phyloP scores from a whole-genome alignment of 2,888 invertebrate species.

The Palloptera scutellata region DNA sequence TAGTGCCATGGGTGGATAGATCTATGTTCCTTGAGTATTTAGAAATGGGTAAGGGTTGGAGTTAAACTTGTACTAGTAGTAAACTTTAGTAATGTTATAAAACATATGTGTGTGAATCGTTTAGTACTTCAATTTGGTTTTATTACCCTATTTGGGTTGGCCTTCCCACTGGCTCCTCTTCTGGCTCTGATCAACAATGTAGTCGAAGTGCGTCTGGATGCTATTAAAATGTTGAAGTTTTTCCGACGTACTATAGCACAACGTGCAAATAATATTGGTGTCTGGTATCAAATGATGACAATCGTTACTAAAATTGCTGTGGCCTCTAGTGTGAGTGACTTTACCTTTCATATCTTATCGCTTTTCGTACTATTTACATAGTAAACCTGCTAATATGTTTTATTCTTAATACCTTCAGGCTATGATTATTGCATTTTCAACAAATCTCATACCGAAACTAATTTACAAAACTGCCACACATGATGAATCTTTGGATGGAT shows the following conservation, averaged over 20 bases:
- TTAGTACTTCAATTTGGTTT: constrained; percentile 86
- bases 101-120: neutral
- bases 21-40: constrained; percentile 83
- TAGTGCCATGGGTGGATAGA: constrained; percentile 71
- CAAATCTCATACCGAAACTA: constrained; percentile 81
- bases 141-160: constrained; percentile 84
- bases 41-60: constrained; percentile 76
- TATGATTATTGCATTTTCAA: constrained; percentile 84
- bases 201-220: constrained; percentile 83
- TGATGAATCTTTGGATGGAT: constrained; percentile 69
- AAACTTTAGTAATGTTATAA: neutral
- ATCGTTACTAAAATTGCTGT: constrained; percentile 79
- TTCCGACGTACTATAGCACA: constrained; percentile 78
- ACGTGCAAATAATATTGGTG: constrained; percentile 78
- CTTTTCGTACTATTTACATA: neutral
- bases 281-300: constrained; percentile 80
- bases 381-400: neutral
- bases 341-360: neutral
- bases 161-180: constrained; percentile 84
- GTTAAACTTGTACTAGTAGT: neutral
- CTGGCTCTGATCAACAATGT: constrained; percentile 84
- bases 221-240: constrained; percentile 80
- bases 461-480: constrained; percentile 70
- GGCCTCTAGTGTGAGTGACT: constrained; percentile 75
- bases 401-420: constrained; percentile 66